Evolutionary conservation across 1,140 invertebrate genomes (phyloP), one percentile per base, ranked within the genome.

Genomic region (Saccostrea cuccullata): DNA sequence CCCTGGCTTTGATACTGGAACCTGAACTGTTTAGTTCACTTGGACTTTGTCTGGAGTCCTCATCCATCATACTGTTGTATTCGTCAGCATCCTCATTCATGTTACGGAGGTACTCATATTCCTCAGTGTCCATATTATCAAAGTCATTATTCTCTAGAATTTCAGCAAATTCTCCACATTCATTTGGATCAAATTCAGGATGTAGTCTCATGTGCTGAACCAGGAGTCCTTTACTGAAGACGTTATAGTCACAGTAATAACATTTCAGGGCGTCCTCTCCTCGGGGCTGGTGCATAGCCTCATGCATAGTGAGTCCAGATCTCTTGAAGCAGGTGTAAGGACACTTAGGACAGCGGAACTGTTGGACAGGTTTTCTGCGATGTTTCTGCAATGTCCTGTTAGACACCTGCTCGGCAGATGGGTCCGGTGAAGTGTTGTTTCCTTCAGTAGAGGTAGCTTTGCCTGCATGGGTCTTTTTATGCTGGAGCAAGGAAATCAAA

Each of bases 401-500:
- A 6, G 92, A 92, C 4, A 91, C 90, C 30, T 91, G 84, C 73
- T 91, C 89, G 36, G 12, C 26, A 20, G 56, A 60, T 64, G 13
- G n/a, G 26, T 85, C 55, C 17, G n/a, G 8, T 6, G n/a, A 55
- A 20, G 82, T 55, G 55, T 55, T 84, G 55, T 58, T 58, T 12
- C n/a, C 12, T 4, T 40, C 40, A 15, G 13, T 84, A 30, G 55
- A 15, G 2, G n/a, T 36, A 23, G 5, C 55, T 60, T 58, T 58
- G 13, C 58, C 55, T n/a, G 85, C 26, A 83, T 93, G 92, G 5
- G 88, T 90, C 67, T 91, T 90, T 83, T 93, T 92, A 86, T 95
- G 94, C 67, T 94, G 92, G 8, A 94, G 84, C 73, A 94, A 93
- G n/a, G 91, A 90, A 15, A 91, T 90, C 20, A 94, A 84, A 64